A percentile compares a stretch with the other conserved stretches of the same genome.
Evolutionary conservation across 1,140 invertebrate species (phyloP).

Genomic region (Zaprionus camerounensis): DNA sequence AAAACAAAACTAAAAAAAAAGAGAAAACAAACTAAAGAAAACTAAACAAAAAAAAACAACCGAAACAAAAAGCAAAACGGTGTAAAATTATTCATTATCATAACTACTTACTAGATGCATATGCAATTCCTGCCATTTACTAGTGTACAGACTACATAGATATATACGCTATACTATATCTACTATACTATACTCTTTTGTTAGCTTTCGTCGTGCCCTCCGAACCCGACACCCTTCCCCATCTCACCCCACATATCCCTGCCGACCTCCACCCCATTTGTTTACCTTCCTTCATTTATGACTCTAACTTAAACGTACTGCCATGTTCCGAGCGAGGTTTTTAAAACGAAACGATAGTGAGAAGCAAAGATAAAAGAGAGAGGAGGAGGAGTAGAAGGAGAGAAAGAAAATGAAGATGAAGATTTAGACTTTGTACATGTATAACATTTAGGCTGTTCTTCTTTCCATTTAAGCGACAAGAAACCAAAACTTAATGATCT

Average conservation of each 20-base stretch:
- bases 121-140: conserved; percentile 71
- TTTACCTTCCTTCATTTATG: conserved; percentile 2
- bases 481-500: conserved; percentile 37
- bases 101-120: conserved; percentile 52
- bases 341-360: conserved; percentile 57
- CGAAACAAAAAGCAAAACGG: conserved; percentile 45
- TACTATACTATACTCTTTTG: conserved; percentile 21
- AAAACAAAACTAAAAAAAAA: conserved; percentile 44
- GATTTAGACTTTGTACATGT: conserved; percentile 78
- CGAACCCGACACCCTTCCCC: not conserved
- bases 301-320: conserved; percentile 64
- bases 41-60: conserved; percentile 46
- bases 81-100: conserved; percentile 53
- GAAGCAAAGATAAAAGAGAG: conserved; percentile 10
- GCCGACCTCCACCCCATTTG: not conserved
- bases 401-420: conserved; percentile 29
- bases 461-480: conserved; percentile 60
- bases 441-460: conserved; percentile 82
- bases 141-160: conserved; percentile 44
- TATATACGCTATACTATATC: conserved; percentile 31
- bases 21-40: conserved; percentile 40
- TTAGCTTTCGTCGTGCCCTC: conserved; percentile 8
- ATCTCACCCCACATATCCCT: not conserved
- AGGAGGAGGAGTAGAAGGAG: not conserved
- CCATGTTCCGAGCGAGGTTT: conserved; percentile 75